Base-by-base conservation (phyloP, 2,888 invertebrate genomes). In the Apotomis betuletana region DNA sequence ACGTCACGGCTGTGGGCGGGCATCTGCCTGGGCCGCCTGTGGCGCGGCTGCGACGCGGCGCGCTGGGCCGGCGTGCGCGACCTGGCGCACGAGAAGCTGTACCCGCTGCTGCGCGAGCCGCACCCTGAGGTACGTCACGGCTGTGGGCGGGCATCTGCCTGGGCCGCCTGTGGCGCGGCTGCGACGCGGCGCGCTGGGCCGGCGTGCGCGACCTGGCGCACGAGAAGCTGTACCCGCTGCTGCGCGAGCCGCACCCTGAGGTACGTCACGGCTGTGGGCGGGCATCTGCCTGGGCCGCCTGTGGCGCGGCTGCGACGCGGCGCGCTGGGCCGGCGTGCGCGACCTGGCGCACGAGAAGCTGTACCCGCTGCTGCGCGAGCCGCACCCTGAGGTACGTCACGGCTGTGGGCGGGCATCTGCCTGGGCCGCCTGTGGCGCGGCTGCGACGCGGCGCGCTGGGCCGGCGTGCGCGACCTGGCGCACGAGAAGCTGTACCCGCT, bases 311-410 rank as follows among this genome's bases (percentile, higher is more conserved):
- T 27, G 27, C 27, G 27, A 27, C 27, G 27, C 27, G 27, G 27
- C 27, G 27, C 27, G 27, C 27, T 27, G 27, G 27, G 27, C 27
- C 27, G 27, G 27, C 27, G 96, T 96, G 9, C 41, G 41, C 41
- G 96, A 96, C 8, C 95, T 96, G 15, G 65, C 54, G 36, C 94
- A 97, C 81, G 94, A 97, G 67, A 96, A 96, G 63, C 97, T 97
- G 80, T 98, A 98, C 85, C 97, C 97, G 1, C 97, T 96, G 83
- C 96, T 96, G 80, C 96, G 98, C 73, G 97, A 98, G 89, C 97
- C 97, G 80, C 95, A 96, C 97, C 97, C 57, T 5, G 41, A 41
- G 41, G 41, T 41, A 41, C 41, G 41, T 6, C 6, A 6, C 41
- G 41, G 41, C 41, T 41, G 41, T 41, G 41, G 41, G 41, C 41